Evolutionary conservation across 1,140 invertebrate genomes (phyloP).

Genomic region (Papilio dardanus): DNA sequence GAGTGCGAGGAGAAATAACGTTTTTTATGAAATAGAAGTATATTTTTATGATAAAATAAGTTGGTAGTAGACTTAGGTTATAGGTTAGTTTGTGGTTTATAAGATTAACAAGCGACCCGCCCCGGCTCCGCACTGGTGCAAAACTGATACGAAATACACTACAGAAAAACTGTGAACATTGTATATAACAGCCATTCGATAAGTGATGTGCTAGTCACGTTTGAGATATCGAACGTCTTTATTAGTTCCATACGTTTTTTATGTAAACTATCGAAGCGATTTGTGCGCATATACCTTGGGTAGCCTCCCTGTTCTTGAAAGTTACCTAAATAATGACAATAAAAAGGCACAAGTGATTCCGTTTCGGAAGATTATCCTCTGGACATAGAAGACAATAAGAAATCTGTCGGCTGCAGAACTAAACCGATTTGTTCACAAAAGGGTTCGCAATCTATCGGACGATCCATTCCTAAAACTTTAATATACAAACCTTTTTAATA

Average conservation of each 20-base stretch:
- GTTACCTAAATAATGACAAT: not conserved
- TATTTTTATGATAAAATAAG: not conserved
- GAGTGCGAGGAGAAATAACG: not conserved
- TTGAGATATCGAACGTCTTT: too few species aligned
- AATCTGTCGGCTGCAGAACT: constrained; percentile 7
- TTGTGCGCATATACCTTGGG: too few species aligned
- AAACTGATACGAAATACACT: too few species aligned
- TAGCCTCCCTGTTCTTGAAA: not conserved
- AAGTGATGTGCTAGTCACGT: too few species aligned
- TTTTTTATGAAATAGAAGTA: not conserved
- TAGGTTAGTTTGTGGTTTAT: too few species aligned
- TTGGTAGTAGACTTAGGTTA: too few species aligned
- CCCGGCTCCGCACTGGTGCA: too few species aligned
- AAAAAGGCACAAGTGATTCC: not conserved
- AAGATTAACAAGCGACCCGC: too few species aligned
- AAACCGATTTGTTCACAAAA: constrained; percentile 23
- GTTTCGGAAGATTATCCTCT: not conserved
- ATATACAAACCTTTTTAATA: constrained; percentile 18
- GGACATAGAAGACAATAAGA: constrained; percentile 2
- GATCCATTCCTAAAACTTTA: constrained; percentile 20
- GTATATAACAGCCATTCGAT: too few species aligned
- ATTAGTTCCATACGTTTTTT: too few species aligned
- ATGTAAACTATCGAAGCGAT: too few species aligned
- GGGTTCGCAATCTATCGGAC: not conserved
- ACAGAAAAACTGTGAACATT: too few species aligned